phyloP scores from a whole-genome alignment of 2,113 vertebrate genomes.

The Gobio gobio region DNA sequence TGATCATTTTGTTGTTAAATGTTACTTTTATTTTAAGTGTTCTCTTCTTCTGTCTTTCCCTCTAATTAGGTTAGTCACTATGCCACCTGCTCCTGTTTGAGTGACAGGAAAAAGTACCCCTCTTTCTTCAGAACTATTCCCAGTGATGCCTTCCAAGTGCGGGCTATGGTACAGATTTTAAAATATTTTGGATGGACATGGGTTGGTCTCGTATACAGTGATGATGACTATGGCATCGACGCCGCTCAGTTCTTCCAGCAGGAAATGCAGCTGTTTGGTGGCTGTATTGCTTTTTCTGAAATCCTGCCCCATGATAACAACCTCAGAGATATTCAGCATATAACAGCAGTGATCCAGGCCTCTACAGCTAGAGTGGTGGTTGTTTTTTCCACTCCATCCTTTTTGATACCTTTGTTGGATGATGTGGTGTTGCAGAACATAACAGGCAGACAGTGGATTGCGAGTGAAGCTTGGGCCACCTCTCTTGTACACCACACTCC shows the following conservation, averaged over 20 bases:
- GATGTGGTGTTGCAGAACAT: constrained; percentile 57
- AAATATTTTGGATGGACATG: constrained; percentile 41
- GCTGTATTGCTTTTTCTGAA: constrained; percentile 21
- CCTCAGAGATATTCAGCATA: not conserved
- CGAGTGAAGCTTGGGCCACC: constrained; percentile 58
- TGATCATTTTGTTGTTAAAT: too few species aligned
- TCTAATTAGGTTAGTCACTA: constrained; percentile 41
- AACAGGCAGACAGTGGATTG: constrained; percentile 52
- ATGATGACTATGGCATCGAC: constrained; percentile 35
- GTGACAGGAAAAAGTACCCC: constrained; percentile 24
- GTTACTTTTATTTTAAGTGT: too few species aligned
- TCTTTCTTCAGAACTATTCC: constrained; percentile 47
- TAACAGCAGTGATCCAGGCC: not conserved
- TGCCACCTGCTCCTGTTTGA: constrained; percentile 36
- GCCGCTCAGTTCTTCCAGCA: not conserved
- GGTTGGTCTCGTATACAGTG: constrained; percentile 31
- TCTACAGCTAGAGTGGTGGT: constrained; percentile 22
- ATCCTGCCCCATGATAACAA: not conserved
- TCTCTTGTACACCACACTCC: constrained; percentile 53
- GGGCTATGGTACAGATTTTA: constrained; percentile 29
- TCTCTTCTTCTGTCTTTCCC: not conserved
- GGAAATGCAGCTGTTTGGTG: not conserved
- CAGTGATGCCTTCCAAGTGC: constrained; percentile 38
- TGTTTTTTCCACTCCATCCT: constrained; percentile 44
- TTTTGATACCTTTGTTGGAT: constrained; percentile 61